Percentiles rank a stretch among this genome's conserved stretches.
phyloP scores from a whole-genome alignment of 2,888 invertebrate species.

The Oxystoma pomonae region DNA sequence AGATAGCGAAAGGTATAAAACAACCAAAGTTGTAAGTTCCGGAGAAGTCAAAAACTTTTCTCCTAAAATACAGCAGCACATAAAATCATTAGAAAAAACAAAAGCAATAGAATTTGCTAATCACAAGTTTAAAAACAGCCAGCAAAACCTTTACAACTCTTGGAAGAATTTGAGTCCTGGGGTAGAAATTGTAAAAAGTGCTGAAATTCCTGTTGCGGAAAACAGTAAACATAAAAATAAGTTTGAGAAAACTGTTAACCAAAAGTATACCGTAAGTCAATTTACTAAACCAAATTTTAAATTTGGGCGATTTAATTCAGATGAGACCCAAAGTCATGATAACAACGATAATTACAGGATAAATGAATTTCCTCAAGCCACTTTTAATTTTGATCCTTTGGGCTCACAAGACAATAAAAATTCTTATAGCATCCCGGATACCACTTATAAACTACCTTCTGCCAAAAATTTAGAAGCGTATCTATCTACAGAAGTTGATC shows the following conservation, averaged over 20 bases:
- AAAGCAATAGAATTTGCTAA: background rate
- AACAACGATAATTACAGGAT: too few relatives aligned
- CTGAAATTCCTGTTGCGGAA: conserved; percentile 1
- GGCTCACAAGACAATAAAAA: background rate
- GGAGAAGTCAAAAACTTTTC: background rate
- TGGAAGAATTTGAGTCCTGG: conserved; percentile 3
- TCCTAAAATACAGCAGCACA: conserved; percentile 1
- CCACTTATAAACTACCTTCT: background rate
- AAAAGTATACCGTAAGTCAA: background rate
- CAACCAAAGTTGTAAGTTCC: background rate
- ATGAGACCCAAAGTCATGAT: background rate
- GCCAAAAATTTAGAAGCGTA: background rate
- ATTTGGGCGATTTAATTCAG: background rate
- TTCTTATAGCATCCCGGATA: background rate
- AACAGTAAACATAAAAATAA: background rate
- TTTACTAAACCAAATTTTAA: background rate
- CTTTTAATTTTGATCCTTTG: background rate
- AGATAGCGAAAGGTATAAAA: background rate
- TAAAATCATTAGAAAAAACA: conserved; percentile 1
- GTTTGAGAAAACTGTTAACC: background rate
- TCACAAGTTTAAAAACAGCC: background rate
- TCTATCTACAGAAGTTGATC: background rate
- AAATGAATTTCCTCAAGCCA: background rate
- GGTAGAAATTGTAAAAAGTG: conserved; percentile 5
- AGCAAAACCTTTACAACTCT: background rate